Evolutionary conservation across 53 echinoderm and acorn worm species (phyloP).

Genomic region (Stichopus horrens): DNA sequence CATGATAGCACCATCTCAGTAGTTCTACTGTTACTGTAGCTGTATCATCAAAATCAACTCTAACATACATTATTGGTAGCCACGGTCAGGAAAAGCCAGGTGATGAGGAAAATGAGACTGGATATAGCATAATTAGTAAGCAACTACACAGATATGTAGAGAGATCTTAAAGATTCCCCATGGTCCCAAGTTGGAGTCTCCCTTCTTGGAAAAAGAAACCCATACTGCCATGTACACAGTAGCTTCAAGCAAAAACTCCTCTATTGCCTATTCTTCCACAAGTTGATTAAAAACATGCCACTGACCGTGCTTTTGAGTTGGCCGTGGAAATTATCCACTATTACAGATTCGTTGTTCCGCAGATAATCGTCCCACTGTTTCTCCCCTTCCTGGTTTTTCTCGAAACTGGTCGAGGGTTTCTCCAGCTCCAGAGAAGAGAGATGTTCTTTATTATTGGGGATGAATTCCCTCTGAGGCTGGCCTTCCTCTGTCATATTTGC

Average conservation of each 20-base stretch:
- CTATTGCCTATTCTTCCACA: no score
- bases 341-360: conserved; percentile 73
- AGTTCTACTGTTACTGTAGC: neutral
- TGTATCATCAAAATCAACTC: no score
- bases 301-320: conserved; percentile 99
- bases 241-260: no score
- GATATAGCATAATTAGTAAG: no score
- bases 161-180: no score
- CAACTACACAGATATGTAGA: no score
- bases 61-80: no score
- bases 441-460: conserved; percentile 60
- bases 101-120: no score
- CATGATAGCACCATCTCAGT: neutral
- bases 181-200: no score
- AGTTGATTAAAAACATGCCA: neutral
- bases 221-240: no score
- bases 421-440: conserved; percentile 33
- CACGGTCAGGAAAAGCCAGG: no score
- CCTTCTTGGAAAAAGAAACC: no score
- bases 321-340: conserved; percentile 96
- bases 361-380: conserved; percentile 82
- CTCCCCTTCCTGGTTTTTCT: conserved; percentile 70
- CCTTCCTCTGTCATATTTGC: conserved; percentile 47
- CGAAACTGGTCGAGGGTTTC: conserved; percentile 45
- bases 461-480: neutral